Conservation (phyloP, 2,797 vertebrate genomes). For the Centropyge bicolor region DNA sequence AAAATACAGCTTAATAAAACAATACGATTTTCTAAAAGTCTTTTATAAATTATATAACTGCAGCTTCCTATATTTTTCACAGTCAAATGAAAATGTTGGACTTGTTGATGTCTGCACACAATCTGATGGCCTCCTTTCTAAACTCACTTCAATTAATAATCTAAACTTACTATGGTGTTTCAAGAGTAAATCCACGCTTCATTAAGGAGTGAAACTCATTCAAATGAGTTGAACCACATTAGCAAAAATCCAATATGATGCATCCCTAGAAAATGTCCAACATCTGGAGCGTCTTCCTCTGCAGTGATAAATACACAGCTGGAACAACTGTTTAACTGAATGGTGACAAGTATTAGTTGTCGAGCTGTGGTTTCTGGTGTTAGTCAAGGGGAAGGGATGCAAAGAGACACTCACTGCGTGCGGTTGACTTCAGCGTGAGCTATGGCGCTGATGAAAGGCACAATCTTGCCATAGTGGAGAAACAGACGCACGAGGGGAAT, state of each 20-base stretch:
- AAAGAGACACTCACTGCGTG: slow-evolving; percentile 92
- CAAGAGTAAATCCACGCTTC: background rate
- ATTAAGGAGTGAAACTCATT: background rate
- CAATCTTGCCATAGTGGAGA: slow-evolving; percentile 95
- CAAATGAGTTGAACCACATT: too few relatives aligned
- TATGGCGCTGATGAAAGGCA: slow-evolving; percentile 98
- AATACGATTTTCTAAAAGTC: slow-evolving; percentile 1
- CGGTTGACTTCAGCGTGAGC: slow-evolving; percentile 96
- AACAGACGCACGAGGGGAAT: slow-evolving; percentile 96
- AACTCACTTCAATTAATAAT: slow-evolving; percentile 4
- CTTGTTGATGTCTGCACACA: background rate
- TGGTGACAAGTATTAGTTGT: background rate
- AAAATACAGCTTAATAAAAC: slow-evolving; percentile 12
- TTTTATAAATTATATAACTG: slow-evolving; percentile 24
- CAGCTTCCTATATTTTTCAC: background rate
- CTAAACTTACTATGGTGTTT: background rate
- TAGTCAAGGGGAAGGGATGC: background rate
- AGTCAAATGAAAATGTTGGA: slow-evolving; percentile 16
- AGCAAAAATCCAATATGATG: too few relatives aligned
- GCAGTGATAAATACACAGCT: background rate
- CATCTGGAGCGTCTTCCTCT: background rate
- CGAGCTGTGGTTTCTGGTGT: background rate
- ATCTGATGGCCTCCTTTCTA: slow-evolving; percentile 11
- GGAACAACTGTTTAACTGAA: background rate
- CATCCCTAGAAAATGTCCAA: background rate